Base-by-base conservation (phyloP, 2,797 vertebrate genomes). In the Anguilla marmorata region DNA sequence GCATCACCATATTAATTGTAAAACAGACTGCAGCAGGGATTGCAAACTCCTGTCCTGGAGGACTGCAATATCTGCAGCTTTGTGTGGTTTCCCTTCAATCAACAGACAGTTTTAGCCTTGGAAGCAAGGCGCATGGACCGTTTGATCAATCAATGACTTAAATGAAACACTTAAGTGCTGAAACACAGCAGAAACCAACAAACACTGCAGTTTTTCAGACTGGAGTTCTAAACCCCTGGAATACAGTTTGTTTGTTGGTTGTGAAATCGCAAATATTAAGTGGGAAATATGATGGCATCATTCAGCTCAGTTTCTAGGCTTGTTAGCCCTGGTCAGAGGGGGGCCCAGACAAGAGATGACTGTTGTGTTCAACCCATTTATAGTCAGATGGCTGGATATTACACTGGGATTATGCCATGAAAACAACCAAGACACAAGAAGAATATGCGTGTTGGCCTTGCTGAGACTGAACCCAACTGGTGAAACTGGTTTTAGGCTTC, bases 401-500 rank as follows among this genome's bases (percentile, higher is more conserved):
- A 82, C 7, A 82, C 4, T 82, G 79, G 79, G 19, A 48, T 11
- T 48, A n/a, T n/a, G 24, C 41, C 79, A 82, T 82, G n/a, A 82
- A 82, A 82, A 48, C 19, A 82, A 12, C 41, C 45, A 82, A 45
- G 33, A 48, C 50, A 82, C 79, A 82, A 50, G 21, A 82, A 9
- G 21, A n/a, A 82, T 24, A 82, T 24, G 41, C 2, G 79, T 48
- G 45, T n/a, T 82, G 45, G 19, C 21, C 21, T 16, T 30, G 48
- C 24, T 45, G 33, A 14, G 30, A 79, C 74, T 79, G 74, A 37
- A 21, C 2, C 19, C 74, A 6, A 79, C 79, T 9, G 27, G 14
- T 82, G 41, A 82, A 82, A 50, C 30, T 79, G 74, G 74, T 79
- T 82, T 48, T n/a, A 82, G 79, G n/a, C 41, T 48, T 50, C 41